phyloP scores from a whole-genome alignment of 2,113 vertebrate genomes.

The Saguinus midas region DNA sequence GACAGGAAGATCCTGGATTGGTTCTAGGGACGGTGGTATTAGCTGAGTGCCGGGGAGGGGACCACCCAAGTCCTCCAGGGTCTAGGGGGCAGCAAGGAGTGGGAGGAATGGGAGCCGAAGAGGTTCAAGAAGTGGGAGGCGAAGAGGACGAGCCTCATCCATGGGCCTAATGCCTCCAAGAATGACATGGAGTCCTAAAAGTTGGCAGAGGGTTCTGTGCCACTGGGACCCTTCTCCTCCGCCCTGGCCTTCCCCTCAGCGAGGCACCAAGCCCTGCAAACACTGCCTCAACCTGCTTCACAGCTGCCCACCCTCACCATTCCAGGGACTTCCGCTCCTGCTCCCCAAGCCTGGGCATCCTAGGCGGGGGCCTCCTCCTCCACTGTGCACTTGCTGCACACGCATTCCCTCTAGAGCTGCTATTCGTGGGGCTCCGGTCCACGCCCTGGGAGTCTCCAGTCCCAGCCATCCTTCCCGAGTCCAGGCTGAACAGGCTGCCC shows the following conservation, averaged over 20 bases:
- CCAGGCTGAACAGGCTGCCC: background rate
- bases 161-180: background rate
- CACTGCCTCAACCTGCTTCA: background rate
- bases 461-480: background rate
- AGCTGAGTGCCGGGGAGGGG: background rate
- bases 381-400: background rate
- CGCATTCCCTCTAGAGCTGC: no score
- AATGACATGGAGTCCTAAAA: background rate
- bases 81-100: background rate
- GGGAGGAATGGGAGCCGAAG: no score
- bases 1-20: background rate
- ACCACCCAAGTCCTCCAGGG: background rate
- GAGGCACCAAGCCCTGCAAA: background rate
- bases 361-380: fast-evolving
- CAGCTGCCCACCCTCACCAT: no score
- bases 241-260: background rate
- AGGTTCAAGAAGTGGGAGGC: background rate
- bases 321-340: background rate
- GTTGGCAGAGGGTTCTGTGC: background rate
- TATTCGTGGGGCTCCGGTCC: background rate
- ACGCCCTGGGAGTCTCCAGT: background rate
- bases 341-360: no score
- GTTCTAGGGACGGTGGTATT: background rate
- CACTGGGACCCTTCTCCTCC: background rate
- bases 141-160: background rate